phyloP scores from a whole-genome alignment of 2,113 vertebrate genomes.

The Cyprinodon variegatus region DNA sequence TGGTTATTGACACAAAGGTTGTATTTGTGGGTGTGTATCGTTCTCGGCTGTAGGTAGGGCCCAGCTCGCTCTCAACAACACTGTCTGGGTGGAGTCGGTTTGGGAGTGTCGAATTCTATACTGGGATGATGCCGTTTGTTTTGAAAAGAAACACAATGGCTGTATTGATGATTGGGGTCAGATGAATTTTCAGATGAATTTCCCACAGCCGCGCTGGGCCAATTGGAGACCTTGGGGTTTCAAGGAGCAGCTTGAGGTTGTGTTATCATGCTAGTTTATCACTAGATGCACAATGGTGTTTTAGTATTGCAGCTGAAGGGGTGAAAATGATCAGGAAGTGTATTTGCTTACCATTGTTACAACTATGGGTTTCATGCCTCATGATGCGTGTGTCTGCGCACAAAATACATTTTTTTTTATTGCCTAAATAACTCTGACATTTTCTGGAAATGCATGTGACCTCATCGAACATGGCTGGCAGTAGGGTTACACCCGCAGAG shows the following conservation, averaged over 20 bases:
- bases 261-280: conserved; percentile 10
- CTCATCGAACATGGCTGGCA: not conserved
- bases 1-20: not conserved
- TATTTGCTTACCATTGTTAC: not conserved
- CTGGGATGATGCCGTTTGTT: conserved; percentile 45
- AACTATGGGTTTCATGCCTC: not conserved
- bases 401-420: not conserved
- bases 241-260: conserved; percentile 16
- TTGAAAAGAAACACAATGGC: conserved; percentile 47
- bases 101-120: conserved; percentile 40
- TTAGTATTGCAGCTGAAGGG: conserved; percentile 24
- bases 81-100: conserved; percentile 35
- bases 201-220: conserved; percentile 15
- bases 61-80: conserved; percentile 9
- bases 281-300: conserved; percentile 33
- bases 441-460: not conserved
- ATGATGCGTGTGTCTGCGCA: not conserved
- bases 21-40: not conserved
- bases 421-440: not conserved
- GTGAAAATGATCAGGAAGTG: conserved; percentile 27
- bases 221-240: conserved; percentile 10
- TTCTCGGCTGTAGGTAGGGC: conserved; percentile 22
- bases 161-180: conserved; percentile 23
- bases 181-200: conserved; percentile 16
- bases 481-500: not conserved